phyloP scores from a whole-genome alignment of 2,888 invertebrate species.

The Linnaemya vulpina region DNA sequence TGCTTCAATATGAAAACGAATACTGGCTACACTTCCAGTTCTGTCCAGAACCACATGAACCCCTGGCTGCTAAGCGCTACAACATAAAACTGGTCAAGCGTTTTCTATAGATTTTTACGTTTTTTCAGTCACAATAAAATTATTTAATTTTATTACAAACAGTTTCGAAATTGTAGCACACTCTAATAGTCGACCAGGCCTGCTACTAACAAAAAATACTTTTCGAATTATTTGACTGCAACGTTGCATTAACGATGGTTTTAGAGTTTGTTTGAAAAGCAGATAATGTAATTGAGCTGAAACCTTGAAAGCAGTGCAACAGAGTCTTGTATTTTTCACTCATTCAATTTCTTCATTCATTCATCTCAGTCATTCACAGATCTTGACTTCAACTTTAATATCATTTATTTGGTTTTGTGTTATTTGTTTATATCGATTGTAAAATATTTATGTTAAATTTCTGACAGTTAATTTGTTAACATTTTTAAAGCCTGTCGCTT shows the following conservation, averaged over 20 bases:
- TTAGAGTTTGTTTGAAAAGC: too few relatives aligned
- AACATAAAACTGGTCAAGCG: too few relatives aligned
- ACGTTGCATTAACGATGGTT: background rate
- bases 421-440: constrained; percentile 46
- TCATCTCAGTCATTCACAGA: constrained; percentile 52
- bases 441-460: constrained; percentile 69
- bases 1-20: too few relatives aligned
- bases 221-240: background rate
- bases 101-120: too few relatives aligned
- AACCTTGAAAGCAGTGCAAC: constrained; percentile 39
- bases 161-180: background rate
- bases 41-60: too few relatives aligned
- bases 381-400: constrained; percentile 43
- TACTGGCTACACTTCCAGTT: too few relatives aligned
- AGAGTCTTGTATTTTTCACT: background rate
- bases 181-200: background rate
- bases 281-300: constrained; percentile 6
- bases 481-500: constrained; percentile 70
- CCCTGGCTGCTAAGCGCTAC: too few relatives aligned
- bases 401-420: constrained; percentile 19
- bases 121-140: too few relatives aligned
- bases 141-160: too few relatives aligned
- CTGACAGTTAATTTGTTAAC: constrained; percentile 73
- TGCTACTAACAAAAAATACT: too few relatives aligned
- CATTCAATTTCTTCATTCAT: constrained; percentile 45